Base-by-base conservation (phyloP, 2,888 invertebrate species). In the Acronicta aceris region DNA sequence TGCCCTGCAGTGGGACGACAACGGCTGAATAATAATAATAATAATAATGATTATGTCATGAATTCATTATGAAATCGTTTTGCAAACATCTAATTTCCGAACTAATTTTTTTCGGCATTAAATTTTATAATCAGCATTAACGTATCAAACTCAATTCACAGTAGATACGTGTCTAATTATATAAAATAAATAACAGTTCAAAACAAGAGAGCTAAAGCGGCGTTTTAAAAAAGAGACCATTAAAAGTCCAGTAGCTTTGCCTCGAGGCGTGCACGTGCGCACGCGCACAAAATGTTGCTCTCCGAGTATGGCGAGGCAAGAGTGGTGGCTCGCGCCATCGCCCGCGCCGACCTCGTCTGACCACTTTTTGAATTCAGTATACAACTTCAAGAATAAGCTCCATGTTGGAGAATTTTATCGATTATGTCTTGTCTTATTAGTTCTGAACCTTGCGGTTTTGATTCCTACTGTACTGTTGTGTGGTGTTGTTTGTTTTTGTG, bases 181-280 rank as follows among this genome's bases (percentile, higher is more conserved):
- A 72, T 56, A 74, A 80, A 79, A 78, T 76, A 81, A 81, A 82
- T 76, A 75, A 76, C 75, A 65, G 65, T 74, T 74, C 62, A 74
- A 79, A 76, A 82, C 77, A 83, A 86, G 81, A 84, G 81, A 83
- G 79, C 54, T 56, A 83, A 83, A 80, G 81, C 74, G 70, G 82
- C 76, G 76, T 73, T 70, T 82, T 65, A 65, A 86, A 91, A 90
- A 89, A 89, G 85, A 71, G 82, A 82, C 84, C 83, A 89, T 89
- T 89, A 89, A 88, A 84, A 90, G 83, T 81, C 87, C 92, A 86
- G 94, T 93, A 93, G 92, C 92, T 71, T 77, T 67, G 91, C 90
- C 89, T 74, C 82, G 74, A 83, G 92, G 84, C 70, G 50, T 91
- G 87, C 93, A 92, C 92, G 92, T 91, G 92, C 92, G 88, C 77